Evolutionary conservation across 2,888 invertebrate genomes (phyloP), one percentile per base, ranked within the genome.

Genomic region (Drosophila neotestacea): DNA sequence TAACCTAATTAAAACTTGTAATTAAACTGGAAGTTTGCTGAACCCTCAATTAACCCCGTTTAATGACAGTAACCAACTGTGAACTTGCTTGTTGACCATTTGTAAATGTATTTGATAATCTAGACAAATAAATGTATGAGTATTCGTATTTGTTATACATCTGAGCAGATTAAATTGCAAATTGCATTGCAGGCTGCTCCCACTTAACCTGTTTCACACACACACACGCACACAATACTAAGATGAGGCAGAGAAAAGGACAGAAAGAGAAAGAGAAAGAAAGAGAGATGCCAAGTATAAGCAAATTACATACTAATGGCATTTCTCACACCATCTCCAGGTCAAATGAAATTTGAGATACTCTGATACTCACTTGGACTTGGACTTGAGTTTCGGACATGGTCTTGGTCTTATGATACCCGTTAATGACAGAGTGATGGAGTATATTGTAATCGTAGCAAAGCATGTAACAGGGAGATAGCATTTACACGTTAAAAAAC

Each of bases 301-400:
- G 68, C 39, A 75, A 68, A 75, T 76, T 46, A 72, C 77, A 76
- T 75, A 60, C 62, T 52, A 76, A 71, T 75, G 62, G 41, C 68
- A 75, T 75, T 75, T 71, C 62, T 67, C 60, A 48, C 47, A 41
- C 65, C 48, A 13, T 13, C 16, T 36, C 32, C 36, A 38, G 51
- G 46, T 58, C 47, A 74, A 74, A 70, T 74, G 54, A 60, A 71
- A 72, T 72, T 76, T 48, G 22, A 54, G 59, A 70, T 42, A 42
- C 59, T 69, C 51, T 13, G 55, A 39, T 61, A 55, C 50, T 52
- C 65, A 58, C 38, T 42, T 41, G 22, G 28, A 36, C 62, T 42
- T 51, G 44, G 10, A 52, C 42, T 22, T 42, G 27, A 34, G 13
- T 34, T 34, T 22, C 30, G 5, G 54, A 13, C 42, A 22, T 50